A percentile compares a stretch with the other conserved stretches of the same genome.
These are phyloP conservation scores for Rhinolophus ferrumequinum DNA, from an alignment of 2,113 vertebrate species.

Conservation along the genomic window DNA sequence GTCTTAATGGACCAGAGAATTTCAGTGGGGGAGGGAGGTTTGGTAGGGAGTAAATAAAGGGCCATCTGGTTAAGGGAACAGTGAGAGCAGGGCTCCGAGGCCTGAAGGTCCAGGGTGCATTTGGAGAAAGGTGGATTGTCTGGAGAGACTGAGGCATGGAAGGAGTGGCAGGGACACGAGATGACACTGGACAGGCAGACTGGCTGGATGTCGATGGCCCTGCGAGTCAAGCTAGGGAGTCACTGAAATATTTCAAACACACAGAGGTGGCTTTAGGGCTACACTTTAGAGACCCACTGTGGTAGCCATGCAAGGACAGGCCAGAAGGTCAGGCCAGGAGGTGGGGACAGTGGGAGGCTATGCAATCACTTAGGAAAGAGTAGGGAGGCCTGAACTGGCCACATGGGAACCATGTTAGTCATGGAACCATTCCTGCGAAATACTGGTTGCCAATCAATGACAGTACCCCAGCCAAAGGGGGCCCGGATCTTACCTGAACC, in stretches of 20 bases:
- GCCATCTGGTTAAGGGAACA: not conserved
- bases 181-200: not conserved
- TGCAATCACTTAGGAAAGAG: not conserved
- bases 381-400: not conserved
- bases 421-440: not conserved
- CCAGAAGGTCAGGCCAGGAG: not conserved
- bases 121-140: not conserved
- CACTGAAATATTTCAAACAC: not conserved
- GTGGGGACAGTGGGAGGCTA: not conserved
- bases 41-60: not conserved
- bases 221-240: not conserved
- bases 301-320: not conserved
- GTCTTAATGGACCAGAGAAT: not conserved
- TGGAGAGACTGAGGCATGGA: not conserved
- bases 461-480: not conserved
- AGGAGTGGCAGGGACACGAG: not conserved
- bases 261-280: too few species aligned
- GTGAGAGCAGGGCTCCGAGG: not conserved
- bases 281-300: not conserved
- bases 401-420: not conserved
- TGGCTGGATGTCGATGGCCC: not conserved
- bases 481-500: conserved; percentile 93
- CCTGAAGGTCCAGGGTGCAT: not conserved
- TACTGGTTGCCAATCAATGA: not conserved
- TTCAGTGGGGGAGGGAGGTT: not conserved